These are phyloP conservation scores for Melanophora roralis DNA, from an alignment of 2,888 invertebrate species.

Conservation along the genomic window DNA sequence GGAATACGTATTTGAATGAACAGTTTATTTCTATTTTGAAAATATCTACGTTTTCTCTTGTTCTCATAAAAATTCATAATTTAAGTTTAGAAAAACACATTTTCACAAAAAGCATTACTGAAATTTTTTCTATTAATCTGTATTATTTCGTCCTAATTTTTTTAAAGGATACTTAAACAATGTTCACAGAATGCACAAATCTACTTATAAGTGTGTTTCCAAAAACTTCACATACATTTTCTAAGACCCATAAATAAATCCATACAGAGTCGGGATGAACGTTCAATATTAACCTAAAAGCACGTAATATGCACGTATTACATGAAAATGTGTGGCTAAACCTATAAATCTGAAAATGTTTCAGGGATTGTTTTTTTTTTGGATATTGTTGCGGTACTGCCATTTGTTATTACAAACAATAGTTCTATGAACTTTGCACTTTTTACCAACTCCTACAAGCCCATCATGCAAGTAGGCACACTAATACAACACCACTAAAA, in stretches of 20 bases:
- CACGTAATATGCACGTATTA: constrained; percentile 49
- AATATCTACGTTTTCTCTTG: too few relatives aligned
- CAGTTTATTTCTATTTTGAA: too few relatives aligned
- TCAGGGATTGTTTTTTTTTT: too few relatives aligned
- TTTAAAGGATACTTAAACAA: constrained; percentile 36
- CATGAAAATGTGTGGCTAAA: constrained; percentile 53
- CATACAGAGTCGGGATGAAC: background rate
- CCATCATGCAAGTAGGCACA: background rate
- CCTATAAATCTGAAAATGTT: constrained; percentile 54
- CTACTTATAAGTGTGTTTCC: constrained; percentile 50
- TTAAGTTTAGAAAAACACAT: too few relatives aligned
- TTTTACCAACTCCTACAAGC: background rate
- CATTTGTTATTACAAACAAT: background rate
- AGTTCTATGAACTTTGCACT: constrained; percentile 33
- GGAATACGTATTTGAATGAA: too few relatives aligned
- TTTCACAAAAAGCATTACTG: too few relatives aligned
- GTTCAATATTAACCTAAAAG: constrained; percentile 47
- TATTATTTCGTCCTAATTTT: too few relatives aligned
- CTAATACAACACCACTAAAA: background rate
- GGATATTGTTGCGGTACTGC: background rate
- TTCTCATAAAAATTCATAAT: too few relatives aligned
- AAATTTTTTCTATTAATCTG: too few relatives aligned
- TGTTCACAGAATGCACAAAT: constrained; percentile 38
- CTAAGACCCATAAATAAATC: background rate
- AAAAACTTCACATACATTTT: constrained; percentile 6